These are phyloP conservation scores for Halictus quadricinctus DNA, from an alignment of 2,888 invertebrate species.

Conservation along the genomic window DNA sequence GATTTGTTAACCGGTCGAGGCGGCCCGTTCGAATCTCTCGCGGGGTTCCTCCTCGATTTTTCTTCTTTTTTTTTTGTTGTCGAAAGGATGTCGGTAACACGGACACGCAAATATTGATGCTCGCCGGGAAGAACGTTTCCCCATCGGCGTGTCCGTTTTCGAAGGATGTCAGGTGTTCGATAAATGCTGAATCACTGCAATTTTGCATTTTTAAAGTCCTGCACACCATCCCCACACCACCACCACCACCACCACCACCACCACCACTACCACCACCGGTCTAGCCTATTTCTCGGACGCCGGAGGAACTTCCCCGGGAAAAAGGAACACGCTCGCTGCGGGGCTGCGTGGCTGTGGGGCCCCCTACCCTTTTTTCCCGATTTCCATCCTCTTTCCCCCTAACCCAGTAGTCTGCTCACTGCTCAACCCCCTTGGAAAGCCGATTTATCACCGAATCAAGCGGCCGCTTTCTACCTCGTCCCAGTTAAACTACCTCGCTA, in stretches of 20 bases:
- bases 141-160: constrained; percentile 23
- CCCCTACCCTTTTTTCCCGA: neutral
- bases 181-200: constrained; percentile 60
- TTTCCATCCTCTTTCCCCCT: neutral
- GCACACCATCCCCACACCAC: neutral
- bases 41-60: neutral
- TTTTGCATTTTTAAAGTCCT: constrained; percentile 59
- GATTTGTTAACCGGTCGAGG: constrained; percentile 43
- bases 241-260: neutral
- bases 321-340: neutral
- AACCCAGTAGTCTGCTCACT: neutral
- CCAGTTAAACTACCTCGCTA: constrained; percentile 51
- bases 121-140: constrained; percentile 28
- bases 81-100: neutral
- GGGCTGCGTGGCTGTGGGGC: neutral
- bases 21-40: constrained; percentile 2
- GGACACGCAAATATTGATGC: constrained; percentile 44
- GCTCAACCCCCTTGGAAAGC: constrained; percentile 30
- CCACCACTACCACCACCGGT: constrained; percentile 14
- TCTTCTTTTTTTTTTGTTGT: neutral
- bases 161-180: constrained; percentile 59
- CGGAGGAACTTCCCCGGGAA: constrained; percentile 14
- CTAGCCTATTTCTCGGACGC: constrained; percentile 32
- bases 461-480: constrained; percentile 33
- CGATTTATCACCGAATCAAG: constrained; percentile 51